Evolutionary conservation across 2,113 vertebrate species (phyloP).

Genomic region (Copsychus sechellarum): DNA sequence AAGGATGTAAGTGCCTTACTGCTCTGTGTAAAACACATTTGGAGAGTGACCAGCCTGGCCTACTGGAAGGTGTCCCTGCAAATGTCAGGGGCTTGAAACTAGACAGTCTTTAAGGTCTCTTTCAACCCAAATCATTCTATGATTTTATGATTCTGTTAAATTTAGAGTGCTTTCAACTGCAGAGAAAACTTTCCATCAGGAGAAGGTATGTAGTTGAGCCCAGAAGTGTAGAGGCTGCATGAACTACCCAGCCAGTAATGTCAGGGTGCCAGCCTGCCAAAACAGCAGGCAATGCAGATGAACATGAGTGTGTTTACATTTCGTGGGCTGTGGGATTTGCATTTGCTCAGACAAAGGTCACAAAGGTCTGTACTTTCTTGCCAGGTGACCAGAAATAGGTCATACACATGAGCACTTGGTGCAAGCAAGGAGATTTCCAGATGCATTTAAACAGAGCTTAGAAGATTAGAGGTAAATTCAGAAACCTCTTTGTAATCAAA

Average conservation of each 20-base stretch:
- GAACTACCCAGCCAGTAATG: background rate
- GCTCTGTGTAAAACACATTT: background rate
- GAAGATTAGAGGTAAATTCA: background rate
- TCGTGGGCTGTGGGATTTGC: background rate
- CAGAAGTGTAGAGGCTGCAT: background rate
- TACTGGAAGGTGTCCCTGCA: background rate
- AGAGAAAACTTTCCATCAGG: background rate
- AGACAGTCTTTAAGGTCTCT: background rate
- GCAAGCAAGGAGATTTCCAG: background rate
- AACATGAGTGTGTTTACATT: background rate
- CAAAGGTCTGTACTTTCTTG: background rate
- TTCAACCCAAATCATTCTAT: background rate
- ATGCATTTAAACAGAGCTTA: background rate
- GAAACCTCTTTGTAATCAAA: background rate
- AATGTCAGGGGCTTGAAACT: background rate
- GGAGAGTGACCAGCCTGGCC: background rate
- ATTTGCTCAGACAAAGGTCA: background rate
- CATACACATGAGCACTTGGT: accelerated
- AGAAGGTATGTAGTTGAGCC: background rate
- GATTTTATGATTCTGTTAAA: background rate
- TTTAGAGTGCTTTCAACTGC: background rate
- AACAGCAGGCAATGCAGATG: background rate
- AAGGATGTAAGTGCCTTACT: background rate
- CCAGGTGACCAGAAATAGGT: background rate
- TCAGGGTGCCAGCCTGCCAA: background rate